A percentile compares a stretch with the other conserved stretches of the same genome.
Evolutionary conservation across 2,888 invertebrate species (phyloP).

Genomic region (Luperina nickerlii): DNA sequence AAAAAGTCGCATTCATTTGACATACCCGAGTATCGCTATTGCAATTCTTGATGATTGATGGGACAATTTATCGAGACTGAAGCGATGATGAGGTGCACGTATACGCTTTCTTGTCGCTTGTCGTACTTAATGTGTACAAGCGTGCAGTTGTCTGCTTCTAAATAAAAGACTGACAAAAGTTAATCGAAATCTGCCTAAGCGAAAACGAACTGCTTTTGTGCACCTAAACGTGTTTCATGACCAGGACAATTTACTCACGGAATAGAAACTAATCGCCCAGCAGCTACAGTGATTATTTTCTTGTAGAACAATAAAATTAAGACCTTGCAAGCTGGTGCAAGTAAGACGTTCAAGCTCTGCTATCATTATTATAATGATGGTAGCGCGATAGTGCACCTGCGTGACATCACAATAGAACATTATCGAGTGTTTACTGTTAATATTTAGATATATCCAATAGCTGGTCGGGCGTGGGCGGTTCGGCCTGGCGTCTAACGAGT

Average conservation of each 20-base stretch:
- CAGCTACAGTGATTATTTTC: slow-evolving; percentile 1
- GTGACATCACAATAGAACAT: slow-evolving; percentile 78
- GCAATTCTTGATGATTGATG: slow-evolving; percentile 81
- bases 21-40: slow-evolving; percentile 74
- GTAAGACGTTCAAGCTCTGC: slow-evolving; percentile 49
- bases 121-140: slow-evolving; percentile 41
- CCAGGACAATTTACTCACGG: not conserved
- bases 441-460: slow-evolving; percentile 80
- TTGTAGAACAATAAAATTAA: slow-evolving; percentile 20
- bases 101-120: slow-evolving; percentile 51
- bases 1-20: slow-evolving; percentile 77
- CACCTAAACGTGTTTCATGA: not conserved
- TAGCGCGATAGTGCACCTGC: slow-evolving; percentile 77
- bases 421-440: slow-evolving; percentile 83
- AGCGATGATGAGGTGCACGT: slow-evolving; percentile 55
- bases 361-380: slow-evolving; percentile 63
- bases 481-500: slow-evolving; percentile 84
- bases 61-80: slow-evolving; percentile 69
- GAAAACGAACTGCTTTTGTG: slow-evolving; percentile 1
- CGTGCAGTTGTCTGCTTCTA: slow-evolving; percentile 12
- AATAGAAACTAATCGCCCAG: not conserved
- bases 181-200: slow-evolving; percentile 17
- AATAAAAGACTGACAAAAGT: slow-evolving; percentile 29
- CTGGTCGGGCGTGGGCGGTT: slow-evolving; percentile 80
- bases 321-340: slow-evolving; percentile 22